These are phyloP conservation scores for Dipodomys stephensi DNA, from an alignment of 2,113 vertebrate species.

Conservation along the genomic window DNA sequence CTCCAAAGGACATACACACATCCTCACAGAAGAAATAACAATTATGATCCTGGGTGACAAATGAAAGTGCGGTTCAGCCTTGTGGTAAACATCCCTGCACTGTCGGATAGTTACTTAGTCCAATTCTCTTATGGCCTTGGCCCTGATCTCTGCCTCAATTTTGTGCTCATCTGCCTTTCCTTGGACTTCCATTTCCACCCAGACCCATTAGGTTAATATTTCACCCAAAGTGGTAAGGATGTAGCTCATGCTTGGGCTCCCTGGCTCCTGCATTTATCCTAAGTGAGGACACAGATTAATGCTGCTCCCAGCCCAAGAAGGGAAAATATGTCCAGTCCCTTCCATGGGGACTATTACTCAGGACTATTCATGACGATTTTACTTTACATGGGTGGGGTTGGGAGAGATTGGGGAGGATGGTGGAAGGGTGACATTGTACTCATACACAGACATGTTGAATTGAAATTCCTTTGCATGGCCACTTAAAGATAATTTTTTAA, in stretches of 20 bases:
- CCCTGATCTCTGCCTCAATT: neutral
- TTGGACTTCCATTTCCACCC: neutral
- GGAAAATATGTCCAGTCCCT: neutral
- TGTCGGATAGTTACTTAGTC: neutral
- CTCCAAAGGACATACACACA: neutral
- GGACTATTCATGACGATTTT: neutral
- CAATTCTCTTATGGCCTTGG: neutral
- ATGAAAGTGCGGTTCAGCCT: neutral
- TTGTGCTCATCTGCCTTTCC: neutral
- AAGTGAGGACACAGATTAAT: neutral
- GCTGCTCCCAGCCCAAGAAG: too few relatives aligned
- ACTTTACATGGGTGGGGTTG: too few relatives aligned
- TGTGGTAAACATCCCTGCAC: neutral
- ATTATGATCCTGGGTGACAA: neutral
- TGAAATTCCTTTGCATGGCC: too few relatives aligned
- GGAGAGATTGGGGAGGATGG: too few relatives aligned
- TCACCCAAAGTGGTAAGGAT: neutral
- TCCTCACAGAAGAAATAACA: neutral
- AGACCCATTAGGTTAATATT: neutral
- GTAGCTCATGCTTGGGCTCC: fast-evolving
- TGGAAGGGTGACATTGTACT: too few relatives aligned
- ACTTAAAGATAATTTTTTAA: too few relatives aligned
- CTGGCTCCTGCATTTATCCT: neutral
- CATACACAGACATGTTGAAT: too few relatives aligned
- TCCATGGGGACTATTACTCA: neutral